Percentiles rank a stretch among this genome's conserved stretches.
Evolutionary conservation across 2,797 vertebrate species (phyloP).

Genomic region (Pteronotus mesoamericanus): DNA sequence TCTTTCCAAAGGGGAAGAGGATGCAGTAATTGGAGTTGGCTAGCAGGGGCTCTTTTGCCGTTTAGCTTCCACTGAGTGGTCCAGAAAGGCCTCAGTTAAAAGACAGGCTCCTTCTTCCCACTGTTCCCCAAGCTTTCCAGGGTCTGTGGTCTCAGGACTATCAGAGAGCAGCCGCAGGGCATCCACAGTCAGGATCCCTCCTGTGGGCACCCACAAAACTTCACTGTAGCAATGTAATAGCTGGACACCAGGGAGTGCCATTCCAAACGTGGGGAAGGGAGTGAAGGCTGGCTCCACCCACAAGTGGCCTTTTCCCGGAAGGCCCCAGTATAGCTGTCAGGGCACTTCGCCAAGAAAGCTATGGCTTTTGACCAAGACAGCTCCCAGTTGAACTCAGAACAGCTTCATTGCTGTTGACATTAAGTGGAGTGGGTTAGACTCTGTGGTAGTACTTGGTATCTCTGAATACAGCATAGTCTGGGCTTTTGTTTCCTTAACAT

Average conservation of each 20-base stretch:
- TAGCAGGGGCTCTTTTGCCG: background rate
- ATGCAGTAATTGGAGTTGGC: background rate
- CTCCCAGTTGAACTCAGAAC: background rate
- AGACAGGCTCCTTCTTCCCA: background rate
- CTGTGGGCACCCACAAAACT: background rate
- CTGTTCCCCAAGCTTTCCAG: background rate
- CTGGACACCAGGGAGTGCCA: background rate
- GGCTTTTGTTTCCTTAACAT: background rate
- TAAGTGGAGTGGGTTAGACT: background rate
- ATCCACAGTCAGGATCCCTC: background rate
- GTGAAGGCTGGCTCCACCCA: background rate
- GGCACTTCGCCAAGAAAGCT: background rate
- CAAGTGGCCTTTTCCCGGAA: background rate
- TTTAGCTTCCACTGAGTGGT: background rate
- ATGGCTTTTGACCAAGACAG: background rate
- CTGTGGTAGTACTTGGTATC: background rate
- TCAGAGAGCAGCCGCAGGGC: background rate
- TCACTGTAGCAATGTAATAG: background rate
- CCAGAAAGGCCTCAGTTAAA: background rate
- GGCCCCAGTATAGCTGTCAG: background rate
- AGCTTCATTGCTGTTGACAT: background rate
- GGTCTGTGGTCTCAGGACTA: background rate
- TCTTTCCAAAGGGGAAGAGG: background rate
- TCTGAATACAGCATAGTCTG: background rate
- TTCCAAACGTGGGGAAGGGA: background rate